Evolutionary conservation across 92 coral and sea anemone genomes (phyloP).

Genomic region (Actinernus sp.): DNA sequence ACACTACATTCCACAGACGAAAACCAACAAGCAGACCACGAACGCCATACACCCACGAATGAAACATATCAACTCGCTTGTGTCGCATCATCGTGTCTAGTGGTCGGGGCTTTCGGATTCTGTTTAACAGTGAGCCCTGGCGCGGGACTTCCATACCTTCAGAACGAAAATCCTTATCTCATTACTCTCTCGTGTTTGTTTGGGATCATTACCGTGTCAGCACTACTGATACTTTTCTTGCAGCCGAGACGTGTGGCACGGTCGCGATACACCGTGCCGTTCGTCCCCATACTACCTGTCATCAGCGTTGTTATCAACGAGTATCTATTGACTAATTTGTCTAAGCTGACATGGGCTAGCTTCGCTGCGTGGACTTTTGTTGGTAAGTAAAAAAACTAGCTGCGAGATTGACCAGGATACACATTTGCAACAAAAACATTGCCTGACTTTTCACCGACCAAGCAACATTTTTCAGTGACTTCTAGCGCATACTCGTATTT

Average conservation of each 20-base stretch:
- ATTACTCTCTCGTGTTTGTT: slow-evolving; percentile 49
- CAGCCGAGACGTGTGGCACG: slow-evolving; percentile 55
- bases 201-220: slow-evolving; percentile 19
- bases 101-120: slow-evolving; percentile 52
- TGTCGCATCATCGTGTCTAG: slow-evolving; percentile 49
- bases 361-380: slow-evolving; percentile 82
- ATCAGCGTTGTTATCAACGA: slow-evolving; percentile 62
- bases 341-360: slow-evolving; percentile 81
- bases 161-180: slow-evolving; percentile 25
- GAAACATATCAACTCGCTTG: slow-evolving; percentile 59
- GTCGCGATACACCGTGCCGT: slow-evolving; percentile 51
- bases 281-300: slow-evolving; percentile 66
- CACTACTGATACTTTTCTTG: slow-evolving; percentile 55
- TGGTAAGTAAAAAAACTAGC: slow-evolving; percentile 82
- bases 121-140: slow-evolving; percentile 37
- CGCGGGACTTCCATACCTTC: slow-evolving; percentile 29
- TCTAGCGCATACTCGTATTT: no score
- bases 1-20: background rate
- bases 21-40: background rate
- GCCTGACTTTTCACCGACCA: no score
- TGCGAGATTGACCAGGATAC: no score
- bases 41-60: slow-evolving; percentile 48
- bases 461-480: no score
- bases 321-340: slow-evolving; percentile 73
- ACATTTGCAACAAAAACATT: no score